Evolutionary conservation across 2,888 invertebrate genomes (phyloP).

Genomic region (Caenorhabditis sulstoni): DNA sequence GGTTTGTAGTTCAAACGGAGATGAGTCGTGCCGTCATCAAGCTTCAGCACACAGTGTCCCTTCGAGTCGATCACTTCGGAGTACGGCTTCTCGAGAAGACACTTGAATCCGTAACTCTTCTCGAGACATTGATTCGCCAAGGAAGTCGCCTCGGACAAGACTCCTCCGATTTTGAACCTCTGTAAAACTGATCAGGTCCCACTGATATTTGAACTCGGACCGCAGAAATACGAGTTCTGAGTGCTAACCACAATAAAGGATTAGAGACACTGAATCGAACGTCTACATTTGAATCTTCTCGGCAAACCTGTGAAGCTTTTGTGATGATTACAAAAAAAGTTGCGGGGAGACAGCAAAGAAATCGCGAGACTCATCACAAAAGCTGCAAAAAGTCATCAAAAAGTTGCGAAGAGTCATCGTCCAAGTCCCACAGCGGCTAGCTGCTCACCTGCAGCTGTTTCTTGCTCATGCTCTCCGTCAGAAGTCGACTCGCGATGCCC

Average conservation of each 20-base stretch:
- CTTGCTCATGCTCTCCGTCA: conserved; percentile 18
- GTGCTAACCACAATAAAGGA: conserved; percentile 74
- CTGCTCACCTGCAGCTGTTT: not conserved
- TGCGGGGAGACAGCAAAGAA: too few species aligned
- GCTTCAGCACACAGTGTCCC: not conserved
- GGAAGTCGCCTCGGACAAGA: conserved; percentile 24
- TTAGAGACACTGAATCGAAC: too few species aligned
- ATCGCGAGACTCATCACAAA: too few species aligned
- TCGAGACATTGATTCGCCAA: conserved; percentile 22
- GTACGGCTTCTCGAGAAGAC: conserved; percentile 17
- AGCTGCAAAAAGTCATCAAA: too few species aligned
- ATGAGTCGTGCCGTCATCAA: conserved; percentile 26
- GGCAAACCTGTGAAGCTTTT: too few species aligned
- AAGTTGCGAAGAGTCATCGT: too few species aligned
- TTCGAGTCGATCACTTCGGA: conserved; percentile 15
- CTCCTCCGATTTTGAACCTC: conserved; percentile 20
- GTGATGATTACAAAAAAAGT: too few species aligned
- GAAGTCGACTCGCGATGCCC: conserved; percentile 23
- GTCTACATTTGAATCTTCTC: too few species aligned
- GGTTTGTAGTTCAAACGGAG: conserved; percentile 18
- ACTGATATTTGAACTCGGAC: conserved; percentile 73
- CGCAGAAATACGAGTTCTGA: conserved; percentile 73
- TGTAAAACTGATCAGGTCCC: conserved; percentile 61
- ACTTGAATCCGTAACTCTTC: conserved; percentile 14
- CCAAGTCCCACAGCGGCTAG: not conserved